Base-by-base conservation (phyloP, 2,888 invertebrate species). In the Rugalucina vietnamica region DNA sequence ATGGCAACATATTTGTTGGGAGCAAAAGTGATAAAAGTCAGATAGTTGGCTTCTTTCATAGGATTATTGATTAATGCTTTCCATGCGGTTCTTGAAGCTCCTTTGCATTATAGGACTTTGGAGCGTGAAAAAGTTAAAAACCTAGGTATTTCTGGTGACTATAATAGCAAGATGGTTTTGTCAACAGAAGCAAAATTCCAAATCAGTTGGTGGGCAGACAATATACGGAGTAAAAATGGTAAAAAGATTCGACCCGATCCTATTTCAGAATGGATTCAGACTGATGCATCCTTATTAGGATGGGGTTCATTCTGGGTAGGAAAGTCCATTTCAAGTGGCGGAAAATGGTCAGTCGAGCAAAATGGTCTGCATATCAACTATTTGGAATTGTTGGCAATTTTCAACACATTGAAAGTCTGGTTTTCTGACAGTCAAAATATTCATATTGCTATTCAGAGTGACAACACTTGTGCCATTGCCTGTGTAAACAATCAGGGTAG, bases 401-500 rank as follows among this genome's bases (percentile, higher is more conserved):
- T 70, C n/a, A n/a, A n/a, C n/a, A n/a, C n/a, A n/a, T n/a, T n/a
- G n/a, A n/a, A n/a, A n/a, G n/a, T n/a, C n/a, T n/a, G n/a, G n/a
- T n/a, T n/a, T n/a, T n/a, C n/a, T n/a, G n/a, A n/a, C n/a, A n/a
- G n/a, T n/a, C n/a, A n/a, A n/a, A n/a, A n/a, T n/a, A n/a, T n/a
- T n/a, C n/a, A n/a, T n/a, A n/a, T n/a, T n/a, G n/a, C n/a, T n/a
- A n/a, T n/a, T n/a, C n/a, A n/a, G n/a, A n/a, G n/a, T n/a, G 79
- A 82, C 50, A 79, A 79, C 60, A 69, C 57, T 12, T 39, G 77
- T 21, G 79, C 76, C 21, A 71, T 82, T 5, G 54, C 37, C 21
- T 85, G 82, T 60, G 60, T 85, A 0, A 76, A 79, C 57, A 54
- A 76, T 12, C 65, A 76, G 76, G 82, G 85, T 37, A 82, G 85